Percentiles rank a stretch among this genome's conserved stretches.
phyloP scores from a whole-genome alignment of 2,888 invertebrate species.

The Automeris io region DNA sequence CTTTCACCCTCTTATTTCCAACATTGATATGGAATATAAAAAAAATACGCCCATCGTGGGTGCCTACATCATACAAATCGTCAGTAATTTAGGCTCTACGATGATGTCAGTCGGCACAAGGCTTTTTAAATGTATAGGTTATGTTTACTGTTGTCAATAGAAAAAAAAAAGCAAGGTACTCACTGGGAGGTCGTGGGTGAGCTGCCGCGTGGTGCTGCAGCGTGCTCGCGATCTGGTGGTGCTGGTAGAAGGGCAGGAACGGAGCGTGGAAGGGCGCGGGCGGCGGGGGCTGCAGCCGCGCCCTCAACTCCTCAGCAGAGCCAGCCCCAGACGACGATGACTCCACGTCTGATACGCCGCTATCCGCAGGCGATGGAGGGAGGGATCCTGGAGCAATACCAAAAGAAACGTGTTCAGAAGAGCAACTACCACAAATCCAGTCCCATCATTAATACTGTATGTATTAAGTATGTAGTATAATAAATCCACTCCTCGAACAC shows the following conservation, averaged over 20 bases:
- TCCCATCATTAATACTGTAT: too few relatives aligned
- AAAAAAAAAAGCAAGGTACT: constrained; percentile 14
- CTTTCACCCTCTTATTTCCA: too few relatives aligned
- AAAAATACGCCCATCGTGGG: too few relatives aligned
- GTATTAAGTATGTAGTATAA: too few relatives aligned
- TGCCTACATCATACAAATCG: too few relatives aligned
- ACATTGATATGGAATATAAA: too few relatives aligned
- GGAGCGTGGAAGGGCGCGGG: constrained; percentile 71
- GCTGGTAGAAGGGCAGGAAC: constrained; percentile 83
- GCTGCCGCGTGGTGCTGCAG: constrained; percentile 72
- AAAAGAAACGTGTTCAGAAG: background rate
- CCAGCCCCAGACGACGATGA: constrained; percentile 91
- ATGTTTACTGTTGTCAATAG: too few relatives aligned
- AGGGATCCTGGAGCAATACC: constrained; percentile 84
- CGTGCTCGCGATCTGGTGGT: constrained; percentile 72
- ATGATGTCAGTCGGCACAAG: too few relatives aligned
- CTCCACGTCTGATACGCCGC: constrained; percentile 97
- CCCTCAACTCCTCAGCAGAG: constrained; percentile 90
- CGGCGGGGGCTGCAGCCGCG: constrained; percentile 86
- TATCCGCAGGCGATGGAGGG: constrained; percentile 98
- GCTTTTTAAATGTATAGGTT: too few relatives aligned
- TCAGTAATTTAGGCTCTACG: too few relatives aligned
- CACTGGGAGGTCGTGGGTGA: constrained; percentile 65
- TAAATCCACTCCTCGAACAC: too few relatives aligned
- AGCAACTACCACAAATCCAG: background rate